Conservation (phyloP, 2,113 vertebrate genomes). For the cattle (Bos taurus) region ARS-UCD2.0 NC_037356.1:7535501-7536000, state of each 20-base stretch:
- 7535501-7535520: too few relatives aligned
- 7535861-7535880: neutral
- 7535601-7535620: too few relatives aligned
- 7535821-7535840: neutral
- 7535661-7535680: rapidly evolving
- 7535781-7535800: neutral
- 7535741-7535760: neutral
- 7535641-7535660: too few relatives aligned
- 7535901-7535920: neutral
- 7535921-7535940: neutral
- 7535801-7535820: neutral
- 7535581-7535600: too few relatives aligned
- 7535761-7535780: neutral
- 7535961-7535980: neutral
- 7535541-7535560: too few relatives aligned
- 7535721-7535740: slow-evolving; percentile 51
- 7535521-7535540: too few relatives aligned
- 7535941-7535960: neutral
- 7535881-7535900: neutral
- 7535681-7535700: too few relatives aligned
- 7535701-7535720: neutral
- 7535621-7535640: too few relatives aligned
- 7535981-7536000: neutral
- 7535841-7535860: neutral
- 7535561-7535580: too few relatives aligned